Conservation (phyloP, 2,113 vertebrate species). For the Eulacestoma nigropectus region DNA sequence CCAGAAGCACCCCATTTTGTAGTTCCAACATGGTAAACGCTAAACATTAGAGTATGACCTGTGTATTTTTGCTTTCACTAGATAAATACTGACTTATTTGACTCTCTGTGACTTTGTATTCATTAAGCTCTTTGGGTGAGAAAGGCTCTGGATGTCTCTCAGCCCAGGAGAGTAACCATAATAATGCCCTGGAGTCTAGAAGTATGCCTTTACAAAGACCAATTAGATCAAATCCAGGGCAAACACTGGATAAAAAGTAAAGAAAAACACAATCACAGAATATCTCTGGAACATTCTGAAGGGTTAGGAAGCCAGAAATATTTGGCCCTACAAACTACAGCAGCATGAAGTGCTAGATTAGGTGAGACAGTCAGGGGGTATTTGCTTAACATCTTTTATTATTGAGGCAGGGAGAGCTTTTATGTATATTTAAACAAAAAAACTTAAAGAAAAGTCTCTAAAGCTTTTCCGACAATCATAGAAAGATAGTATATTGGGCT, state of each 20-base stretch:
- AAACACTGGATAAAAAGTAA: background rate
- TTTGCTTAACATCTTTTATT: background rate
- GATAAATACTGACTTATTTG: background rate
- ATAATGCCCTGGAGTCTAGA: background rate
- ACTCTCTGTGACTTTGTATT: background rate
- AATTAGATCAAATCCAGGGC: background rate
- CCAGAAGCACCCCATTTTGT: background rate
- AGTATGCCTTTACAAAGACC: background rate
- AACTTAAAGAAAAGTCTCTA: background rate
- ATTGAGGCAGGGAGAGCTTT: background rate
- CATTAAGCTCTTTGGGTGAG: background rate
- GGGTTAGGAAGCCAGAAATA: background rate
- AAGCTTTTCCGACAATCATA: background rate
- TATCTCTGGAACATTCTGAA: background rate
- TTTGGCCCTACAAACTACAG: background rate
- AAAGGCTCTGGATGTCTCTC: background rate
- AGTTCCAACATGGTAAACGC: background rate
- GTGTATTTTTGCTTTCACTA: background rate
- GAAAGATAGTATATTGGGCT: background rate
- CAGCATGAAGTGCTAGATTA: background rate
- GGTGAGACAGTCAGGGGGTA: fast-evolving
- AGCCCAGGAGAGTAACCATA: background rate
- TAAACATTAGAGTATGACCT: background rate
- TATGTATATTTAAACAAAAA: background rate
- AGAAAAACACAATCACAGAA: background rate